Evolutionary conservation across 2,797 vertebrate genomes (phyloP).

Genomic region (Petrocephalus schoutedeni): DNA sequence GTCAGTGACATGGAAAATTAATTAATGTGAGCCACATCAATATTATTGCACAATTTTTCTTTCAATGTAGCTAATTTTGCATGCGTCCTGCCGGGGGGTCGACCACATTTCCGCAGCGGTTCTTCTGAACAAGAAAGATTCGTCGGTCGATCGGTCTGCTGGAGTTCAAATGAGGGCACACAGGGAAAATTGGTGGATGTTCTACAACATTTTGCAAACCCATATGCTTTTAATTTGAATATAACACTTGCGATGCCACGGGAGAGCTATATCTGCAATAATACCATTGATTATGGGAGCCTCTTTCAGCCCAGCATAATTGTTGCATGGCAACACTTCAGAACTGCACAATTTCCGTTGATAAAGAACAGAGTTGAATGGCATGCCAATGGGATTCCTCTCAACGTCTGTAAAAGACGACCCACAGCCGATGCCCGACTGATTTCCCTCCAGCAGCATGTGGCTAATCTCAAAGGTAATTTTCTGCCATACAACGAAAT

Average conservation of each 20-base stretch:
- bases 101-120: not conserved
- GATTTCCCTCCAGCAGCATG: conserved; percentile 9
- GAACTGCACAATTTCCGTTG: not conserved
- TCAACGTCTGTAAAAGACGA: conserved; percentile 33
- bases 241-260: not conserved
- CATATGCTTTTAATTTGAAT: not conserved
- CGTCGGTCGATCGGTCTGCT: not conserved
- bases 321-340: conserved; percentile 15
- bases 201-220: not conserved
- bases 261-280: not conserved
- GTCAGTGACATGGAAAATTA: conserved; percentile 14
- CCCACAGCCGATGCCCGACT: conserved; percentile 21
- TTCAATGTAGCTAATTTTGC: not conserved
- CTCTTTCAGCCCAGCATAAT: conserved; percentile 16
- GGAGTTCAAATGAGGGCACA: not conserved
- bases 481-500: conserved; percentile 65
- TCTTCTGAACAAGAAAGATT: not conserved
- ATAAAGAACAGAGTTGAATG: conserved; percentile 18
- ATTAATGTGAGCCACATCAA: not conserved
- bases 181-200: not conserved
- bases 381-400: conserved; percentile 35
- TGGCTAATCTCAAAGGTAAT: conserved; percentile 65
- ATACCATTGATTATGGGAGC: not conserved
- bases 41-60: not conserved
- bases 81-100: not conserved